phyloP scores from a whole-genome alignment of 2,888 invertebrate genomes.

The Cremastinae sp. region DNA sequence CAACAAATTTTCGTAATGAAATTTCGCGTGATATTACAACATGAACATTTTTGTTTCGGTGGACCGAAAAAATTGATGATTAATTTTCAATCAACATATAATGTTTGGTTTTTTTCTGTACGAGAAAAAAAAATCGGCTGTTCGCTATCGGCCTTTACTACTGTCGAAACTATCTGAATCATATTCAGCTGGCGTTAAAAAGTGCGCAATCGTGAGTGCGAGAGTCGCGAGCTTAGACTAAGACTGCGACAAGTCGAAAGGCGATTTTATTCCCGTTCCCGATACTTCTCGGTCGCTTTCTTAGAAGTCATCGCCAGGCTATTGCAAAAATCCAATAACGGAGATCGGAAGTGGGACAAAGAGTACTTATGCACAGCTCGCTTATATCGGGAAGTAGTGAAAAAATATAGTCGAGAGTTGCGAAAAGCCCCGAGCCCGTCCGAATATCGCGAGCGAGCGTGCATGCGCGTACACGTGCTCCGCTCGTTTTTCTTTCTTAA shows the following conservation, averaged over 20 bases:
- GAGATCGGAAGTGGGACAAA: slow-evolving; percentile 46
- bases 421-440: slow-evolving; percentile 9
- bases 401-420: slow-evolving; percentile 17
- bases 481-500: too few species aligned
- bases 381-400: background rate
- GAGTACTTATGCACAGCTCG: slow-evolving; percentile 23
- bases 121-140: too few species aligned
- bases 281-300: slow-evolving; percentile 21
- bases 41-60: too few species aligned
- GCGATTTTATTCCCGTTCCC: slow-evolving; percentile 1
- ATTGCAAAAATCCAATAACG: slow-evolving; percentile 28
- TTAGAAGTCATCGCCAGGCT: slow-evolving; percentile 21
- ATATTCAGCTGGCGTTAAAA: background rate
- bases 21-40: too few species aligned
- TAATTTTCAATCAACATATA: too few species aligned
- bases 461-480: too few species aligned
- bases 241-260: slow-evolving; percentile 11
- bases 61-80: too few species aligned
- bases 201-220: too few species aligned
- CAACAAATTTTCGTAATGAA: too few species aligned
- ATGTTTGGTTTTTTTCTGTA: too few species aligned
- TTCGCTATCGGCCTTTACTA: too few species aligned
- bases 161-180: too few species aligned
- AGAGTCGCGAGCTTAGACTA: background rate
- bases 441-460: background rate